Percentiles rank a stretch among this genome's conserved stretches.
Evolutionary conservation across 2,888 invertebrate species (phyloP).

Genomic region (Tholera decimalis): DNA sequence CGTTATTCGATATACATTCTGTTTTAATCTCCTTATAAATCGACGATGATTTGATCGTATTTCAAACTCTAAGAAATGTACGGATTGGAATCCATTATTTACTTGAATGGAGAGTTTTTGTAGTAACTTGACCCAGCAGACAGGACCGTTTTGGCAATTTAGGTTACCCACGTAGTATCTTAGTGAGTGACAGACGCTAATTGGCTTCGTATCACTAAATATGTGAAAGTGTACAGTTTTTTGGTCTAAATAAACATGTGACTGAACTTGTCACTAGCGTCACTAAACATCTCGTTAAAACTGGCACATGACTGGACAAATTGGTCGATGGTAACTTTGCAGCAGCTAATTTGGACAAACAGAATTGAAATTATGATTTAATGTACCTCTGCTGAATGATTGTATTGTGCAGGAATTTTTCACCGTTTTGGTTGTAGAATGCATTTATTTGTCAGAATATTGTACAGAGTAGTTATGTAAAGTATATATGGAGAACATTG

Average conservation of each 20-base stretch:
- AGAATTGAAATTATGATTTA: slow-evolving; percentile 52
- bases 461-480: no score
- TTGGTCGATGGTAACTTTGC: slow-evolving; percentile 47
- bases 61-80: slow-evolving; percentile 27
- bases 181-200: slow-evolving; percentile 31
- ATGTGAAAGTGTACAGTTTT: slow-evolving; percentile 62
- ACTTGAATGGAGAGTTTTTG: slow-evolving; percentile 28
- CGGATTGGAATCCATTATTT: slow-evolving; percentile 34
- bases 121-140: slow-evolving; percentile 20
- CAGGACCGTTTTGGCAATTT: slow-evolving; percentile 41
- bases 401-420: slow-evolving; percentile 17
- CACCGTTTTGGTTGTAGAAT: no score
- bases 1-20: slow-evolving; percentile 63
- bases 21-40: slow-evolving; percentile 25
- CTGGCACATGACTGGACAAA: slow-evolving; percentile 58
- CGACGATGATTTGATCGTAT: slow-evolving; percentile 33
- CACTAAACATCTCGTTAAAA: slow-evolving; percentile 55
- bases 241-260: slow-evolving; percentile 60
- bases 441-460: no score
- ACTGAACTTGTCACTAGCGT: slow-evolving; percentile 41
- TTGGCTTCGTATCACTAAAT: slow-evolving; percentile 51
- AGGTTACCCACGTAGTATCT: slow-evolving; percentile 28
- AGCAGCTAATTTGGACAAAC: slow-evolving; percentile 51
- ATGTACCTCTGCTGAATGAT: slow-evolving; percentile 38
- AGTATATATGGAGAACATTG: no score